Percentiles rank a stretch among this genome's conserved stretches.
Conservation (phyloP, 2,888 invertebrate species). For the Desoria tigrina region DNA sequence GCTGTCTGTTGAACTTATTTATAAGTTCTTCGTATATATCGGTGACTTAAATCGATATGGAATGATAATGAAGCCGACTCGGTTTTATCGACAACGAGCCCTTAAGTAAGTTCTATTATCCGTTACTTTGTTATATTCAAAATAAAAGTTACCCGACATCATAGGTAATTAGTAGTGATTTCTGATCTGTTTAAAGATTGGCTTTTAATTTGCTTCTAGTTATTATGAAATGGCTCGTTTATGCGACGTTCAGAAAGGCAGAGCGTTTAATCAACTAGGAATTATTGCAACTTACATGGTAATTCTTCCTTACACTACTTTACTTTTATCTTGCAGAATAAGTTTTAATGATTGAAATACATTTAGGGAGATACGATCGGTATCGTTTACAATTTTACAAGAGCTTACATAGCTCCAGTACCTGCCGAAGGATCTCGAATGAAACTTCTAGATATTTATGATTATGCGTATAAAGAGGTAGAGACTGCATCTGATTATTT, state of each 20-base stretch:
- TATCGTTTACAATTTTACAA: conserved; percentile 34
- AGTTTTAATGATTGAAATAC: background rate
- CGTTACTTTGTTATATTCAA: background rate
- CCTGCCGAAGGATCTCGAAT: conserved; percentile 27
- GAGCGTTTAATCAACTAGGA: conserved; percentile 92
- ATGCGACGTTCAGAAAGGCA: conserved; percentile 90
- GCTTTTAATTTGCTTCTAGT: conserved; percentile 65
- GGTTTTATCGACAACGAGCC: conserved; percentile 59
- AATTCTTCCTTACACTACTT: conserved; percentile 49
- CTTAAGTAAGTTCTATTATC: conserved; percentile 63
- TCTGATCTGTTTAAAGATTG: no score
- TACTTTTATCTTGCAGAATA: conserved; percentile 38
- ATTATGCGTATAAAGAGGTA: conserved; percentile 28
- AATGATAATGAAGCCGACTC: background rate
- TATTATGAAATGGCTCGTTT: conserved; percentile 86
- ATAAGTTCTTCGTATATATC: conserved; percentile 78
- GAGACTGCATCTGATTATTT: no score
- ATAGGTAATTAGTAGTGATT: no score
- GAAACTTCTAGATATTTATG: conserved; percentile 29
- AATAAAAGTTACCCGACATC: no score
- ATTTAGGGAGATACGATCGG: conserved; percentile 9
- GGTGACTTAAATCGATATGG: conserved; percentile 90
- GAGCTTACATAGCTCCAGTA: conserved; percentile 17
- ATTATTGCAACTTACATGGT: conserved; percentile 69
- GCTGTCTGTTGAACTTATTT: conserved; percentile 4